Percentiles rank a stretch among this genome's conserved stretches.
Conservation (phyloP, 2,113 vertebrate species). For the Osmerus mordax region DNA sequence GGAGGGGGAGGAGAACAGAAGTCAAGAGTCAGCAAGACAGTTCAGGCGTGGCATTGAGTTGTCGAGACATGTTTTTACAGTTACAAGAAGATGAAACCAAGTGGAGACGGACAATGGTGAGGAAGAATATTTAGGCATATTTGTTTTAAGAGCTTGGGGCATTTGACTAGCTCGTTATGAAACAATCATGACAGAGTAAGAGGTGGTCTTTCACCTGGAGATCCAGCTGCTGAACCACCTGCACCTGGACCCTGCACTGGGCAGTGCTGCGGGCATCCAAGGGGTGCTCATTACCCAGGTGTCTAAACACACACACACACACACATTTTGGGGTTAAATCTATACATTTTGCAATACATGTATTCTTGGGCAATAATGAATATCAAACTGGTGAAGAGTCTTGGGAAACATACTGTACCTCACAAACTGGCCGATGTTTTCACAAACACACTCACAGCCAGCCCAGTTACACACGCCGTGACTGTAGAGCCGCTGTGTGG, state of each 20-base stretch:
- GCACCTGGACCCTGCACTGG: slow-evolving; percentile 68
- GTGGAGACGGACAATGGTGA: neutral
- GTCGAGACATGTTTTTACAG: no score
- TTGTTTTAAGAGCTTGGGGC: no score
- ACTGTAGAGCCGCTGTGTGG: slow-evolving; percentile 82
- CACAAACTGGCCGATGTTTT: slow-evolving; percentile 89
- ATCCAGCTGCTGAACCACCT: slow-evolving; percentile 66
- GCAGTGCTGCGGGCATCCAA: slow-evolving; percentile 63
- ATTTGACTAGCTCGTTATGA: no score
- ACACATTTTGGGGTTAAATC: neutral
- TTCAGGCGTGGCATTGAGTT: neutral
- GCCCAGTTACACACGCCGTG: slow-evolving; percentile 95
- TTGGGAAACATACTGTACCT: slow-evolving; percentile 73
- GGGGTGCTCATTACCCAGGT: slow-evolving; percentile 54
- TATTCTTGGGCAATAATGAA: neutral
- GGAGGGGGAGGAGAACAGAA: neutral
- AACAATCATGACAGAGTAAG: no score
- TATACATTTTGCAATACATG: neutral
- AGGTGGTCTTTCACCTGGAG: slow-evolving; percentile 44
- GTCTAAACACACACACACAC: slow-evolving; percentile 36
- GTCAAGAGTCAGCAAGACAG: neutral
- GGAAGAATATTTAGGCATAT: no score
- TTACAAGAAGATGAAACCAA: no score
- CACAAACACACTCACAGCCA: slow-evolving; percentile 88
- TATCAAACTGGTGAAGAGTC: neutral